These are phyloP conservation scores for Megaustenia siamemsis DNA, from an alignment of 2,888 invertebrate species.

Conservation along the genomic window DNA sequence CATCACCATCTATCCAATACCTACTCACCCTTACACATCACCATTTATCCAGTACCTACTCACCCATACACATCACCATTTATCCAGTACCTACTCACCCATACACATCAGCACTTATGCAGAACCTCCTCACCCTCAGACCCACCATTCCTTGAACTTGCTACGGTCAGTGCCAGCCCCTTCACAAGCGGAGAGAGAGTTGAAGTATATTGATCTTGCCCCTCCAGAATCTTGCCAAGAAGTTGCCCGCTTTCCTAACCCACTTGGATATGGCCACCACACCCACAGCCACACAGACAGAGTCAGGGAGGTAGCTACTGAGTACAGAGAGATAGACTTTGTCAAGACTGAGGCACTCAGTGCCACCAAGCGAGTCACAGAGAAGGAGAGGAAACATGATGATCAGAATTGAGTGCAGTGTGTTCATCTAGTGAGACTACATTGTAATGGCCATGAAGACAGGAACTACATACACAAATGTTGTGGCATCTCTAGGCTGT, in stretches of 20 bases:
- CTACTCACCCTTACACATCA: too few relatives aligned
- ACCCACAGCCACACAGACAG: slow-evolving; percentile 32
- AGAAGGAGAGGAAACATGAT: slow-evolving; percentile 52
- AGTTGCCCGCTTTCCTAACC: slow-evolving; percentile 57
- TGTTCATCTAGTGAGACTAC: not conserved
- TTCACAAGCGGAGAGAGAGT: slow-evolving; percentile 69
- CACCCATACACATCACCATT: too few relatives aligned
- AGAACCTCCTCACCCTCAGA: slow-evolving; percentile 32
- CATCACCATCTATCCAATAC: too few relatives aligned
- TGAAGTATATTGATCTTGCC: slow-evolving; percentile 94
- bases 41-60: too few relatives aligned
- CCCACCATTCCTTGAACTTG: slow-evolving; percentile 54
- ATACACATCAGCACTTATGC: too few relatives aligned
- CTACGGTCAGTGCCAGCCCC: slow-evolving; percentile 60
- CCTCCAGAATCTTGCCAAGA: slow-evolving; percentile 82
- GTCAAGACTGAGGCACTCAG: slow-evolving; percentile 95
- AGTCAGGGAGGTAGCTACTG: slow-evolving; percentile 81
- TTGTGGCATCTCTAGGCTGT: not conserved
- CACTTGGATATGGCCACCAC: slow-evolving; percentile 53
- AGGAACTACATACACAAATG: not conserved
- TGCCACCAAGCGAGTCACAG: slow-evolving; percentile 80
- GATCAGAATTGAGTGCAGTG: slow-evolving; percentile 22
- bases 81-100: too few relatives aligned
- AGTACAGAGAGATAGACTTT: slow-evolving; percentile 96
- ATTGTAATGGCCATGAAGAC: not conserved